Conservation (phyloP, 2,797 vertebrate species). For the Streptopelia turtur region DNA sequence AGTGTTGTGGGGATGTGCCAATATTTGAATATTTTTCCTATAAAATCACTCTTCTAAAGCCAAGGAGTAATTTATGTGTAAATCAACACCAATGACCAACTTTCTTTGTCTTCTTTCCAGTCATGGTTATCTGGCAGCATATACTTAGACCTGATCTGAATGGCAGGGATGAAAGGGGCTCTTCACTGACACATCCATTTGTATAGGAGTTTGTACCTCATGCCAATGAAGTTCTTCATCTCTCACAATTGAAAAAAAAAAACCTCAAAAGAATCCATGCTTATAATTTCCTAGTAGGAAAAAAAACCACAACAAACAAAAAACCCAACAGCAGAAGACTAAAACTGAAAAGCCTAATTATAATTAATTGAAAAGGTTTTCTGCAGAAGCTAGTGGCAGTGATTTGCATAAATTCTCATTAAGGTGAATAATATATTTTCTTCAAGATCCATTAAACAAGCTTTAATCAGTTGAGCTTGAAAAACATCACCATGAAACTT, state of each 20-base stretch:
- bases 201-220: background rate
- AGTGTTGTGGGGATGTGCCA: background rate
- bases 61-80: background rate
- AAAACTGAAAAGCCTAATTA: constrained; percentile 45
- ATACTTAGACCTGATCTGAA: background rate
- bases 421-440: constrained; percentile 61
- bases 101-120: background rate
- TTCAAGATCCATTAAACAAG: constrained; percentile 58
- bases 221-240: background rate
- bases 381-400: constrained; percentile 21
- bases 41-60: background rate
- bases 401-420: constrained; percentile 73
- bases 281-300: background rate
- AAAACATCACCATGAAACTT: constrained; percentile 47
- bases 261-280: background rate
- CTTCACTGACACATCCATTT: background rate
- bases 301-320: no score
- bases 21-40: background rate
- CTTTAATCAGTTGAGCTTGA: constrained; percentile 56
- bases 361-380: constrained; percentile 66
- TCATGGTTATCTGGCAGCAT: background rate
- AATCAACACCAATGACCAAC: background rate
- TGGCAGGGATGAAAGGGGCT: background rate
- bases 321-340: background rate
- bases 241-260: background rate